Conservation (phyloP, 2,113 vertebrate species). For the Xiphophorus hellerii region DNA sequence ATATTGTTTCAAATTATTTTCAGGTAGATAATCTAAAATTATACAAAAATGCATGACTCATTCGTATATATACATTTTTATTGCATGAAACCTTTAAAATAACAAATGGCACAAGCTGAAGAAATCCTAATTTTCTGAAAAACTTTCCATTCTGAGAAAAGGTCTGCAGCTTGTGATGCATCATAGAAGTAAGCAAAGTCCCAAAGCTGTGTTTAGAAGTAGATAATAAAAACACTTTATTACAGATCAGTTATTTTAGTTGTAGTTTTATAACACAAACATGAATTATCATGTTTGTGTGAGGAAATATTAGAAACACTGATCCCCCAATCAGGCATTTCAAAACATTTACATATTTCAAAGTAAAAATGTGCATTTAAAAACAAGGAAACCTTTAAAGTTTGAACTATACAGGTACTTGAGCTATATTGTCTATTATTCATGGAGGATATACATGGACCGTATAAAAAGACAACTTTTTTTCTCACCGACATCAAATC, state of each 20-base stretch:
- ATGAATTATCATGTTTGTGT: constrained; percentile 5
- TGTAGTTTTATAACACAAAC: constrained; percentile 28
- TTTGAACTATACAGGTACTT: not conserved
- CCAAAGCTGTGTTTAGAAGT: constrained; percentile 24
- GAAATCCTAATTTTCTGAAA: constrained; percentile 41
- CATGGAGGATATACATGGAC: not conserved
- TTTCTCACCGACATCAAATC: not conserved
- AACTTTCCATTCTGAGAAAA: constrained; percentile 19
- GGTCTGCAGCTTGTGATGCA: constrained; percentile 47
- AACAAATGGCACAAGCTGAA: constrained; percentile 39
- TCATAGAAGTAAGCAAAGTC: constrained; percentile 47
- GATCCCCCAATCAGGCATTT: constrained; percentile 10
- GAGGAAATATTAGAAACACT: constrained; percentile 32
- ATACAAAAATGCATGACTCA: constrained; percentile 14
- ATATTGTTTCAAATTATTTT: not conserved
- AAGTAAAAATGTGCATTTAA: not conserved
- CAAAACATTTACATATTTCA: not conserved
- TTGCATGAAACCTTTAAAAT: constrained; percentile 67
- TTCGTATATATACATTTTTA: constrained; percentile 64
- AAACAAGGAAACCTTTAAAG: no score
- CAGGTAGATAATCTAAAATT: constrained; percentile 1
- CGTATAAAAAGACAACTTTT: not conserved
- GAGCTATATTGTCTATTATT: not conserved
- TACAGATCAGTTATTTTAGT: constrained; percentile 21
- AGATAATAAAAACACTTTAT: constrained; percentile 13